Evolutionary conservation across 2,888 invertebrate species (phyloP).

Genomic region (Ornithoptera alexandrae): DNA sequence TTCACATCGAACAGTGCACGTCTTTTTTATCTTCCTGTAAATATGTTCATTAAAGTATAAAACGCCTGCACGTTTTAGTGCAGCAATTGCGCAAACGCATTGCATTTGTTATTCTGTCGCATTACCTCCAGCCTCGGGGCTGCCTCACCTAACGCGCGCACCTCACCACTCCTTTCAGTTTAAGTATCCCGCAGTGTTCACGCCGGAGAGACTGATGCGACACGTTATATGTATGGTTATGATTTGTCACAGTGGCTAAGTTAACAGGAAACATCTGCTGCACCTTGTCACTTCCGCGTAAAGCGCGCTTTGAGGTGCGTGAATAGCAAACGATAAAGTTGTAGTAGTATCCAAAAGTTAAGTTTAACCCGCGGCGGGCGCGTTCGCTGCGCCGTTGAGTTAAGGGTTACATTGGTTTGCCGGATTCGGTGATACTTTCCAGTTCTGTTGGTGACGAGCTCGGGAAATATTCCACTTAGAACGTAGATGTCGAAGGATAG

Average conservation of each 20-base stretch:
- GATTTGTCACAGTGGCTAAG: constrained; percentile 44
- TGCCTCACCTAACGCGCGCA: no score
- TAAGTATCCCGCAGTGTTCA: constrained; percentile 58
- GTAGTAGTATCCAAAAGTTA: neutral
- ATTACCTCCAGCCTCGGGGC: no score
- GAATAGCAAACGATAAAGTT: constrained; percentile 5
- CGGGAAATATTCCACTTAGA: constrained; percentile 72
- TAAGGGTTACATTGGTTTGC: constrained; percentile 20
- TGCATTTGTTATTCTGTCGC: neutral
- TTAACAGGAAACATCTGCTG: neutral
- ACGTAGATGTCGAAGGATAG: constrained; percentile 71
- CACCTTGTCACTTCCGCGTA: constrained; percentile 30
- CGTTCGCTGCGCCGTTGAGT: neutral
- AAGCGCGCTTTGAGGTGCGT: constrained; percentile 37
- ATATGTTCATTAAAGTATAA: neutral
- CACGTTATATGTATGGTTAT: constrained; percentile 59
- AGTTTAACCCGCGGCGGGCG: neutral
- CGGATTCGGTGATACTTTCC: constrained; percentile 5
- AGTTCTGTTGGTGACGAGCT: constrained; percentile 67
- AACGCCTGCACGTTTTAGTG: constrained; percentile 18
- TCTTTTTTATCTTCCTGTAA: neutral
- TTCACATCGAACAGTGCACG: no score
- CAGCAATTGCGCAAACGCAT: constrained; percentile 31
- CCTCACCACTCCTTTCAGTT: constrained; percentile 46
- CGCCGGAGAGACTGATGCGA: constrained; percentile 56